Evolutionary conservation across 2,888 invertebrate genomes (phyloP), one percentile per base, ranked within the genome.

Genomic region (Keiferia lycopersicella): DNA sequence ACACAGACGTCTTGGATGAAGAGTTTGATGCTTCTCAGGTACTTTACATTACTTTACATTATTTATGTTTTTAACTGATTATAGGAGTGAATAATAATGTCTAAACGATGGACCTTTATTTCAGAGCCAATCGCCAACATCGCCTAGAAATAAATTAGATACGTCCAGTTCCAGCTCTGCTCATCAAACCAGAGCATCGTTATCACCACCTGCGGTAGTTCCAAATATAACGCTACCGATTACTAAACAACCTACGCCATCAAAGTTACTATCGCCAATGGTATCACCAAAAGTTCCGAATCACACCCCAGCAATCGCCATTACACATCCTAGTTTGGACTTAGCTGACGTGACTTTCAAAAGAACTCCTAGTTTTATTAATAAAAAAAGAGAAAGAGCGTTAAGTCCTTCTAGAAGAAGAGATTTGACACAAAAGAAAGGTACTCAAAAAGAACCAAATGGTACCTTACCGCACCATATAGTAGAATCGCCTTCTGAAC

Each of bases 1-100:
- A 97, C 78, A 96, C 96, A 0, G 97, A 97, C 78, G 95, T 94
- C 20, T 88, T 97, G 65, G 96, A 96, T 70, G 94, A 95, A 76
- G 95, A 95, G 82, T 93, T 94, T 74, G 93, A 93, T 79, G 92
- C 92, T 51, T 94, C 94, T 67, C 93, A 94, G 79, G 93, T 92
- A 85, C 78, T 50, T 68, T 16, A 12, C 26, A 51, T n/a, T n/a
- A n/a, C n/a, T 50, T 48, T 18, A 16, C 2, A 30, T 48, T 18
- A 18, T 14, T 12, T 14, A 45, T n/a, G n/a, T n/a, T n/a, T n/a
- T n/a, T 60, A 57, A 39, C 64, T 61, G 51, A 66, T 67, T 38
- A 6, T 50, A 51, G 14, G 51, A 39, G 0, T 45, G n/a, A 1
- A 16, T n/a, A n/a, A 41, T 41, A 45, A 45, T 41, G 39, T 41